Evolutionary conservation across 2,888 invertebrate genomes (phyloP).

Genomic region (Euzophera pinguis): DNA sequence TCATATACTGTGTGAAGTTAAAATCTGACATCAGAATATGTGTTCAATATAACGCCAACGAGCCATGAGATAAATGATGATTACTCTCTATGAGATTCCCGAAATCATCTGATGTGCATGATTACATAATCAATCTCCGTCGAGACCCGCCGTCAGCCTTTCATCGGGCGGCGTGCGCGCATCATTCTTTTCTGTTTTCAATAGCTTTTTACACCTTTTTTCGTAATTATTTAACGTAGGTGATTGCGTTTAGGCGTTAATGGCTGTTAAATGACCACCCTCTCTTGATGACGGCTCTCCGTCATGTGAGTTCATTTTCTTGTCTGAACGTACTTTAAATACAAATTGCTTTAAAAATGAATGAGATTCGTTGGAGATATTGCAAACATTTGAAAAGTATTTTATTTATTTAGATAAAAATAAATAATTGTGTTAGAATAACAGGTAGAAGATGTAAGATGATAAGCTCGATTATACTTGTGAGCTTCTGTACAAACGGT

Average conservation of each 20-base stretch:
- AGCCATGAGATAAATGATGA: constrained; percentile 72
- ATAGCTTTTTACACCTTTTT: constrained; percentile 69
- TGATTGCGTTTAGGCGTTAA: constrained; percentile 71
- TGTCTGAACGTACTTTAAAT: constrained; percentile 34
- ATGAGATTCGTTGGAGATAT: neutral
- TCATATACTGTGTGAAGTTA: constrained; percentile 38
- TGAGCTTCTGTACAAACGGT: constrained; percentile 34
- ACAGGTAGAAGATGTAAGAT: neutral
- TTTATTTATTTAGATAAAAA: neutral
- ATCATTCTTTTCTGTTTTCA: constrained; percentile 60
- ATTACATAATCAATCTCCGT: constrained; percentile 78
- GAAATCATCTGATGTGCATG: constrained; percentile 67
- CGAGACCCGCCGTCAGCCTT: constrained; percentile 63
- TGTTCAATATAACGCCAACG: constrained; percentile 58
- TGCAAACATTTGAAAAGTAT: neutral
- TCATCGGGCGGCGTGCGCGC: constrained; percentile 64
- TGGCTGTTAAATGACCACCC: constrained; percentile 67
- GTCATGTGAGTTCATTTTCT: constrained; percentile 42
- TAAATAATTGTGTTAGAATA: too few species aligned
- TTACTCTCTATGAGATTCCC: constrained; percentile 71
- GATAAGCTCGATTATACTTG: neutral
- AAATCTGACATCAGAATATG: constrained; percentile 39
- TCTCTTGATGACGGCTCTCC: constrained; percentile 50
- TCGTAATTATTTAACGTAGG: constrained; percentile 67
- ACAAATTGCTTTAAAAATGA: constrained; percentile 46